Conservation (phyloP, 1,140 invertebrate species). For the Pseudomyrmex dendroicus region DNA sequence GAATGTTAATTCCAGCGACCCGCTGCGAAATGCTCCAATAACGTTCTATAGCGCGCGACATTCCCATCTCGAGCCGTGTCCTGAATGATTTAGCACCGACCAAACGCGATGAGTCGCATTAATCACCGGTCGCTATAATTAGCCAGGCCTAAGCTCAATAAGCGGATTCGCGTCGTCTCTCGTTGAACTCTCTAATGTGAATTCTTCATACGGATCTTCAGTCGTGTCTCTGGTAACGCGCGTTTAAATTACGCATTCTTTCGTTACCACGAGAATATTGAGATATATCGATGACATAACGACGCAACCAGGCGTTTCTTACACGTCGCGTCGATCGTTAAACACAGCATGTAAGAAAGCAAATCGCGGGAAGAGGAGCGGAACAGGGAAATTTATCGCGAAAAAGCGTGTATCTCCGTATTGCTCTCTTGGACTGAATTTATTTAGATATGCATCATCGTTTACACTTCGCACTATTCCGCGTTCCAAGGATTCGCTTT, state of each 20-base stretch:
- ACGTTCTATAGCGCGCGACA: slow-evolving; percentile 19
- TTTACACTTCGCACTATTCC: background rate
- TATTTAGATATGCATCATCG: slow-evolving; percentile 27
- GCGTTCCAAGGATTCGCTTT: background rate
- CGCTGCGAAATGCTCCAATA: background rate
- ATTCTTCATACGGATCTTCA: background rate
- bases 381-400: background rate
- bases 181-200: background rate
- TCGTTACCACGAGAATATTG: background rate
- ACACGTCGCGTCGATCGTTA: background rate
- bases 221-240: too few species aligned
- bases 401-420: background rate
- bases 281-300: background rate
- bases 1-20: slow-evolving; percentile 6
- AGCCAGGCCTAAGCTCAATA: background rate
- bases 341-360: background rate
- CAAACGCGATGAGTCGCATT: slow-evolving; percentile 29
- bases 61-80: slow-evolving; percentile 1
- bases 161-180: background rate
- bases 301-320: background rate
- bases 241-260: slow-evolving; percentile 3
- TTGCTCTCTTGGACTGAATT: slow-evolving; percentile 16
- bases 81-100: slow-evolving; percentile 26
- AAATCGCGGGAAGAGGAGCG: background rate
- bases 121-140: slow-evolving; percentile 36